These are phyloP conservation scores for Myrmecobius fasciatus DNA, from an alignment of 2,113 vertebrate genomes.

Conservation along the genomic window DNA sequence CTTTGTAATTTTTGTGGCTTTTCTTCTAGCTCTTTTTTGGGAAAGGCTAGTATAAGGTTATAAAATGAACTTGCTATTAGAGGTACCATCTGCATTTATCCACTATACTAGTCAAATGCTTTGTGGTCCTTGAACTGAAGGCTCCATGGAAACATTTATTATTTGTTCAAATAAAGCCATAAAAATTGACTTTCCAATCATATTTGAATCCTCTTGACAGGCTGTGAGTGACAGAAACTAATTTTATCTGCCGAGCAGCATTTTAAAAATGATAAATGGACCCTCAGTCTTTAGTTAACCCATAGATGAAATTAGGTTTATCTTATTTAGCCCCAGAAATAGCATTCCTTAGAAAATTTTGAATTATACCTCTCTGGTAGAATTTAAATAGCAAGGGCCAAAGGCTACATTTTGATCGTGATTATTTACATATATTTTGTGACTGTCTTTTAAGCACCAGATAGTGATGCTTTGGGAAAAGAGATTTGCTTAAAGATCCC, in stretches of 20 bases:
- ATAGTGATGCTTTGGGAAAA: slow-evolving; percentile 58
- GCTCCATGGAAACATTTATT: slow-evolving; percentile 68
- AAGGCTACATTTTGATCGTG: slow-evolving; percentile 68
- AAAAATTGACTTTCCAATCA: slow-evolving; percentile 75
- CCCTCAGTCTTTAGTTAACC: slow-evolving; percentile 71
- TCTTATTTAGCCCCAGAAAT: slow-evolving; percentile 74
- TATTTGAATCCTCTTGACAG: slow-evolving; percentile 72
- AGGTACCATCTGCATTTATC: slow-evolving; percentile 39
- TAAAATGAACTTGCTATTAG: slow-evolving; percentile 19
- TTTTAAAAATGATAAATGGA: slow-evolving; percentile 78
- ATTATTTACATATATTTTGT: slow-evolving; percentile 40
- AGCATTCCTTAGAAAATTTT: slow-evolving; percentile 72
- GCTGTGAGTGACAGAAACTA: slow-evolving; percentile 73
- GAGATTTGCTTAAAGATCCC: slow-evolving; percentile 45
- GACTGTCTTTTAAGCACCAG: slow-evolving; percentile 53
- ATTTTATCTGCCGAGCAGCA: slow-evolving; percentile 71
- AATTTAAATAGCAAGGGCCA: slow-evolving; percentile 67
- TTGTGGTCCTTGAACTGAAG: slow-evolving; percentile 51
- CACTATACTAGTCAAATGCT: slow-evolving; percentile 49
- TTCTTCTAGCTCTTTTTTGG: slow-evolving; percentile 43
- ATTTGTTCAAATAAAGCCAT: slow-evolving; percentile 70
- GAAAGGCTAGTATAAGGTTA: slow-evolving; percentile 28
- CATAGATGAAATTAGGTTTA: slow-evolving; percentile 76
- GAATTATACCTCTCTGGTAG: slow-evolving; percentile 67
- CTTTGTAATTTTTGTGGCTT: slow-evolving; percentile 49